phyloP scores from a whole-genome alignment of 1,140 invertebrate genomes.

The Lutraria rhynchaena region DNA sequence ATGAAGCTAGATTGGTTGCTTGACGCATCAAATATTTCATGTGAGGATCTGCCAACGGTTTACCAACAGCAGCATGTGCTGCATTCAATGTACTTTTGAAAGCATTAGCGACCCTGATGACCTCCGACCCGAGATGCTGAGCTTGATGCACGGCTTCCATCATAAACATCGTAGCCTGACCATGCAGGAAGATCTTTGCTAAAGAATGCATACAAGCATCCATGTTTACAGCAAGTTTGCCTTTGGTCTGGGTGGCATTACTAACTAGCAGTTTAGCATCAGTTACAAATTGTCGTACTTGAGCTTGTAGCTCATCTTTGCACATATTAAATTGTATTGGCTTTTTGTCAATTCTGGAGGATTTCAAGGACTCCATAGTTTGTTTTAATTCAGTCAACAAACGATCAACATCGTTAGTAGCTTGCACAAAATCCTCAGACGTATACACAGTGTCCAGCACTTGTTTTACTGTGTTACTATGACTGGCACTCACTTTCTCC shows the following conservation, averaged over 20 bases:
- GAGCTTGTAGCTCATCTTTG: slow-evolving; percentile 89
- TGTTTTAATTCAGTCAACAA: slow-evolving; percentile 74
- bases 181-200: slow-evolving; percentile 81
- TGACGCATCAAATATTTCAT: slow-evolving; percentile 86
- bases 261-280: slow-evolving; percentile 92
- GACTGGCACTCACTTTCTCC: slow-evolving; percentile 66
- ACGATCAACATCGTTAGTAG: slow-evolving; percentile 73
- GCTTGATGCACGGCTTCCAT: slow-evolving; percentile 89
- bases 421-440: slow-evolving; percentile 66
- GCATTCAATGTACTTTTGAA: slow-evolving; percentile 85
- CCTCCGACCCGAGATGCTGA: slow-evolving; percentile 89
- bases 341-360: slow-evolving; percentile 68
- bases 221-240: slow-evolving; percentile 84
- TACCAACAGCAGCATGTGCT: slow-evolving; percentile 80
- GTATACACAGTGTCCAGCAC: slow-evolving; percentile 72
- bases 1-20: slow-evolving; percentile 90
- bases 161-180: slow-evolving; percentile 82
- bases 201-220: slow-evolving; percentile 77
- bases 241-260: slow-evolving; percentile 86
- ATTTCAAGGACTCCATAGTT: slow-evolving; percentile 73
- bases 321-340: slow-evolving; percentile 79
- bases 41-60: slow-evolving; percentile 81
- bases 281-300: slow-evolving; percentile 91
- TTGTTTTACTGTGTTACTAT: slow-evolving; percentile 68
- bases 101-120: slow-evolving; percentile 90